Evolutionary conservation across 2,888 invertebrate genomes (phyloP), one percentile per base, ranked within the genome.

Genomic region (Aspidiotus rigidus): DNA sequence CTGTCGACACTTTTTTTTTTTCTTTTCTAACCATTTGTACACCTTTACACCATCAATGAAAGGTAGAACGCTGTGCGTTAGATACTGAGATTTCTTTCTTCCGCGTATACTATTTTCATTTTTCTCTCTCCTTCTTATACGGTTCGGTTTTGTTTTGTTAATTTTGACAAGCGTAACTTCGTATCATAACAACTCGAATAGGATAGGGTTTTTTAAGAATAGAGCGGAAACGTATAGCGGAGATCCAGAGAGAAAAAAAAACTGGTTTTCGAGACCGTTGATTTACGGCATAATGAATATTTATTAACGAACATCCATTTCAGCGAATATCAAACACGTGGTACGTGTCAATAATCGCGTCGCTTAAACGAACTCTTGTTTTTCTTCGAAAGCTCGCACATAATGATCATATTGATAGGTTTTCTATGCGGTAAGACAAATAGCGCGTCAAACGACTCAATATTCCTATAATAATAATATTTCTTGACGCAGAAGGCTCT

Each of bases 221-320:
- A 49, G n/a, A 49, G 49, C 28, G 59, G 16, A 16, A 28, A 11
- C 39, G 59, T 39, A n/a, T n/a, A 59, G 59, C 28, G 39, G 28
- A 39, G 17, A 28, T 39, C 10, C 15, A 55, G 13, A 11, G 11
- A 53, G 56, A 13, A 55, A 28, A 15, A 16, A 11, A 59, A 59
- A 59, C 59, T 39, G 59, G 59, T 59, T 59, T 10, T 59, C 28
- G 13, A 28, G 59, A 59, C 28, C 28, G 28, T 28, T 59, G 59
- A 59, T 59, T 59, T 59, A 59, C 39, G 28, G 28, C 59, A 17
- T 59, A 59, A 59, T 59, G 59, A 59, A 59, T 59, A 59, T 59
- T 59, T 59, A 59, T 39, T 59, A 49, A 49, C 49, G 49, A 11
- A 13, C 49, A n/a, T 49, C n/a, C 49, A 49, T 49, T 49, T 49